Evolutionary conservation across 2,797 vertebrate species (phyloP).

Genomic region (Melanotaenia maccullochi): DNA sequence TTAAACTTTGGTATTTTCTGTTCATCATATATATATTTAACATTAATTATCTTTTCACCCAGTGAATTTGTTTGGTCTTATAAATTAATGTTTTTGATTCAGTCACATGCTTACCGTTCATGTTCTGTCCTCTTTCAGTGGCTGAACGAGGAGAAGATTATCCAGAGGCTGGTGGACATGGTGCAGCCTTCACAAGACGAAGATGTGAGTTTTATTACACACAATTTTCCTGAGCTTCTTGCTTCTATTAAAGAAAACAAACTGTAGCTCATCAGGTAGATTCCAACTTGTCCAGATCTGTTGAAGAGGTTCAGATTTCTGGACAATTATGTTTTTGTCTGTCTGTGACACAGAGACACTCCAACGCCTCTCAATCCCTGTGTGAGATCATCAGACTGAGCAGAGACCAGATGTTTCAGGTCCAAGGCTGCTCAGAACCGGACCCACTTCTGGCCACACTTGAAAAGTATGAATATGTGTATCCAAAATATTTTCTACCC

Average conservation of each 20-base stretch:
- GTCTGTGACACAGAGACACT: constrained; percentile 88
- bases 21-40: no score
- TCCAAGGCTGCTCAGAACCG: constrained; percentile 94
- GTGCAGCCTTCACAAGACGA: constrained; percentile 97
- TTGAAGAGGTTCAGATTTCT: neutral
- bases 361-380: constrained; percentile 97
- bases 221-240: neutral
- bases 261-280: neutral
- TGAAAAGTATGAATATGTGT: constrained; percentile 88
- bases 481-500: neutral
- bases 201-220: constrained; percentile 88
- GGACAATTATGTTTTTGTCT: constrained; percentile 2
- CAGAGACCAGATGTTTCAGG: constrained; percentile 99
- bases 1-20: no score
- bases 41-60: no score
- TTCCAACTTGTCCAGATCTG: neutral
- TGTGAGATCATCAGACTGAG: constrained; percentile 99
- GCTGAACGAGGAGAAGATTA: constrained; percentile 97
- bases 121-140: constrained; percentile 81
- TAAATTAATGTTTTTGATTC: neutral
- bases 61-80: neutral
- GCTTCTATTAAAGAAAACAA: neutral
- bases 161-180: constrained; percentile 96
- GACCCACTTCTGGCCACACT: constrained; percentile 96
- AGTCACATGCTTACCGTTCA: neutral